These are phyloP conservation scores for Saturnia japonica DNA, from an alignment of 2,888 invertebrate species.

Conservation along the genomic window DNA sequence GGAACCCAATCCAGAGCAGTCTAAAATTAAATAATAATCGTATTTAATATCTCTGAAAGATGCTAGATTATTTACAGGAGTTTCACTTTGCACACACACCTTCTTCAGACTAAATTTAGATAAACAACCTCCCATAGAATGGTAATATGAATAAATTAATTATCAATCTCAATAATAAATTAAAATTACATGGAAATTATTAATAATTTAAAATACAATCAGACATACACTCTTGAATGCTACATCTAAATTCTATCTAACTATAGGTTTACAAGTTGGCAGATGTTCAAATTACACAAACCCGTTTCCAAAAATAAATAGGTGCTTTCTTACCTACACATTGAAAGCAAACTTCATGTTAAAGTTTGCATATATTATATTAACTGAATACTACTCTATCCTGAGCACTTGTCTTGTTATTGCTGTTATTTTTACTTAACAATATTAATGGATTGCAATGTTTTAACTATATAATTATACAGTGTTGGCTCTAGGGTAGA, in stretches of 20 bases:
- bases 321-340: constrained; percentile 42
- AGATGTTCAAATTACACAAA: constrained; percentile 61
- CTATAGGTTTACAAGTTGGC: constrained; percentile 53
- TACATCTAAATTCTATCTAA: constrained; percentile 20
- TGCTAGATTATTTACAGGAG: constrained; percentile 8
- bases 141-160: constrained; percentile 26
- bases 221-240: constrained; percentile 13
- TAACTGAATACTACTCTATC: neutral
- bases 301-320: constrained; percentile 70
- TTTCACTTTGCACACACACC: constrained; percentile 60
- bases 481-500: too few relatives aligned
- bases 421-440: neutral
- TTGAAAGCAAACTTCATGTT: constrained; percentile 60
- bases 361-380: constrained; percentile 21
- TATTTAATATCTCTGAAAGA: constrained; percentile 11
- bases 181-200: constrained; percentile 18
- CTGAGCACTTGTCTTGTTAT: neutral
- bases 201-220: constrained; percentile 22
- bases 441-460: neutral
- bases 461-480: neutral
- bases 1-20: constrained; percentile 80
- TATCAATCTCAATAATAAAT: constrained; percentile 23
- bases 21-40: constrained; percentile 52
- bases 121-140: constrained; percentile 76
- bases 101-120: constrained; percentile 73